A percentile compares a stretch with the other conserved stretches of the same genome.
These are phyloP conservation scores for Zophobas atratus DNA, from an alignment of 1,140 invertebrate species.

Conservation along the genomic window DNA sequence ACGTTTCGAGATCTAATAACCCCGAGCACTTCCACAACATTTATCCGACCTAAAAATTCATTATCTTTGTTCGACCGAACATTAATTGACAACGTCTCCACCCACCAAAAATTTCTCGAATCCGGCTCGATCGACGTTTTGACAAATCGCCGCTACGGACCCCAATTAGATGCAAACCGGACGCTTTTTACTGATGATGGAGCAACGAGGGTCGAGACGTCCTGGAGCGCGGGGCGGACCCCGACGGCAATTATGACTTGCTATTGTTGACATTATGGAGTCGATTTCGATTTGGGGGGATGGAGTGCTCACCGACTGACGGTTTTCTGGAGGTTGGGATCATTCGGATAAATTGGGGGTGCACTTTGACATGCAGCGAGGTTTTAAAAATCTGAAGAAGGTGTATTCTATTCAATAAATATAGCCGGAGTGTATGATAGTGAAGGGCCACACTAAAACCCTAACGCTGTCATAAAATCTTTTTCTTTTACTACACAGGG, in stretches of 20 bases:
- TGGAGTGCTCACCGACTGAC: too few relatives aligned
- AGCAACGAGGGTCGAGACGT: neutral
- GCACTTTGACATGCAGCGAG: too few relatives aligned
- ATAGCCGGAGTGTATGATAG: too few relatives aligned
- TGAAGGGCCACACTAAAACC: too few relatives aligned
- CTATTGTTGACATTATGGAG: conserved; percentile 23
- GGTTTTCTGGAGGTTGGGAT: too few relatives aligned
- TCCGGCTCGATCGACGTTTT: neutral
- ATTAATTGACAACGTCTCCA: conserved; percentile 15
- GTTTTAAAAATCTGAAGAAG: too few relatives aligned
- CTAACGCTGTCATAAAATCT: too few relatives aligned
- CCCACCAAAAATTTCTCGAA: conserved; percentile 9
- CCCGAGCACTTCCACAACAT: conserved; percentile 28
- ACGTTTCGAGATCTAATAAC: conserved; percentile 40
- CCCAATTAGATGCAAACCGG: conserved; percentile 31
- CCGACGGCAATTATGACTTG: conserved; percentile 12
- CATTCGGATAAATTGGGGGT: too few relatives aligned
- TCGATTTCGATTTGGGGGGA: neutral
- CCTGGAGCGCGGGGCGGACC: neutral
- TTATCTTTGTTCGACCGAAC: neutral
- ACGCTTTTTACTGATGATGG: conserved; percentile 9
- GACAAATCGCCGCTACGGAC: conserved; percentile 22
- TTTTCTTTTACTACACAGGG: too few relatives aligned
- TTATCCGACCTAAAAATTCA: conserved; percentile 34
- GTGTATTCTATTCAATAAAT: too few relatives aligned